Evolutionary conservation across 2,888 invertebrate species (phyloP).

Genomic region (Sarcophaga variegata): DNA sequence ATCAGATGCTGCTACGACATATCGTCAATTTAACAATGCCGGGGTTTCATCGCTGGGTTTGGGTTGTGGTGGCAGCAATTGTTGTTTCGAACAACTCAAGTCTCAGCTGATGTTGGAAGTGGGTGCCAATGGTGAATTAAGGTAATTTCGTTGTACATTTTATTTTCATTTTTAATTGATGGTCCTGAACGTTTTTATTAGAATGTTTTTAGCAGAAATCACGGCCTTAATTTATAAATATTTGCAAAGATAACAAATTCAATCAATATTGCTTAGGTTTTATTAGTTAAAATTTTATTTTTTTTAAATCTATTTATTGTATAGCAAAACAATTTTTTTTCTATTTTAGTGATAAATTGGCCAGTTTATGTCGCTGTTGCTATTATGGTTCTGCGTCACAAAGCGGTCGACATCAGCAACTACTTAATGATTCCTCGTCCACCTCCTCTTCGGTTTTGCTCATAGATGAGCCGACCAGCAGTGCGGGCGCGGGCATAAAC

Average conservation of each 20-base stretch:
- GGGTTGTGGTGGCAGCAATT: conserved; percentile 74
- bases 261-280: too few relatives aligned
- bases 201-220: background rate
- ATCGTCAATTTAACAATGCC: conserved; percentile 75
- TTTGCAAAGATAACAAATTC: too few relatives aligned
- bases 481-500: conserved; percentile 67
- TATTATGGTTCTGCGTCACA: conserved; percentile 76
- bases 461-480: conserved; percentile 84
- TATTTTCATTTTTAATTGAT: background rate
- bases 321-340: background rate
- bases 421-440: conserved; percentile 82
- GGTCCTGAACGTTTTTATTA: background rate
- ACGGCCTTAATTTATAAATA: too few relatives aligned
- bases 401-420: conserved; percentile 72
- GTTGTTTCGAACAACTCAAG: conserved; percentile 79
- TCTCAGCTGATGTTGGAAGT: conserved; percentile 78
- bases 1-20: conserved; percentile 84
- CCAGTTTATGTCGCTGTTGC: conserved; percentile 80
- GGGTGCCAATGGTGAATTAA: conserved; percentile 75
- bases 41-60: conserved; percentile 63
- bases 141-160: conserved; percentile 70
- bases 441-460: conserved; percentile 82
- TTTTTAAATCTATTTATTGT: too few relatives aligned
- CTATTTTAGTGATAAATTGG: conserved; percentile 77
- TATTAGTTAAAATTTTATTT: too few relatives aligned